phyloP scores from a whole-genome alignment of 1,140 invertebrate genomes.

The Drosophila hydei region DNA sequence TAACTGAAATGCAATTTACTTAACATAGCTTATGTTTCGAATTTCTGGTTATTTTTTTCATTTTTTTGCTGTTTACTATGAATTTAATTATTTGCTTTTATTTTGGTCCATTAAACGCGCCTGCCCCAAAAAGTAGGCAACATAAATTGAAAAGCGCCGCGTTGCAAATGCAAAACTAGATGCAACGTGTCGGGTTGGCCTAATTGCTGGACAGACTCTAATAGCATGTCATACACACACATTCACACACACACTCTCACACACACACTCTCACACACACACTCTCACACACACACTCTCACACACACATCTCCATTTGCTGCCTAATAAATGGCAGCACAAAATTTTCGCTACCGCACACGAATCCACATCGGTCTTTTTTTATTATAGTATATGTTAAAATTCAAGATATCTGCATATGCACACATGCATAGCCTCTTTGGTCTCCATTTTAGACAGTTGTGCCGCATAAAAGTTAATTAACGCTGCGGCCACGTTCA shows the following conservation, averaged over 20 bases:
- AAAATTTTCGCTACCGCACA: not conserved
- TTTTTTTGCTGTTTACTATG: not conserved
- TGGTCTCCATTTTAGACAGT: conserved; percentile 4
- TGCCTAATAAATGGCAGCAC: conserved; percentile 2
- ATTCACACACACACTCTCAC: not conserved
- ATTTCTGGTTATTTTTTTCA: not conserved
- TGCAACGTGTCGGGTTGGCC: conserved; percentile 20
- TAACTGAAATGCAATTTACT: conserved; percentile 2
- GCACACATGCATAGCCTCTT: not conserved
- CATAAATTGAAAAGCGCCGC: conserved; percentile 8
- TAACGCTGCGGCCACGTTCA: conserved; percentile 37
- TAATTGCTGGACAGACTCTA: conserved; percentile 22
- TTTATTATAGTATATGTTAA: not conserved
- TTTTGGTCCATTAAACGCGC: not conserved
- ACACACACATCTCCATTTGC: conserved; percentile 1
- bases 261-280: not conserved
- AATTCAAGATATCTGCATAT: not conserved
- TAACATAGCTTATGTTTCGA: not conserved
- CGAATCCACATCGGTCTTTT: not conserved
- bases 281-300: not conserved
- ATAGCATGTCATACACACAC: conserved; percentile 5
- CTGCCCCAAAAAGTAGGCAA: conserved; percentile 35
- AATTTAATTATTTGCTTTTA: conserved; percentile 1
- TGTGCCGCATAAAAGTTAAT: conserved; percentile 37
- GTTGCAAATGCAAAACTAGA: conserved; percentile 8